Evolutionary conservation across 1,140 invertebrate species (phyloP), one percentile per base, ranked within the genome.

Genomic region (Oncopodura yosiiana): DNA sequence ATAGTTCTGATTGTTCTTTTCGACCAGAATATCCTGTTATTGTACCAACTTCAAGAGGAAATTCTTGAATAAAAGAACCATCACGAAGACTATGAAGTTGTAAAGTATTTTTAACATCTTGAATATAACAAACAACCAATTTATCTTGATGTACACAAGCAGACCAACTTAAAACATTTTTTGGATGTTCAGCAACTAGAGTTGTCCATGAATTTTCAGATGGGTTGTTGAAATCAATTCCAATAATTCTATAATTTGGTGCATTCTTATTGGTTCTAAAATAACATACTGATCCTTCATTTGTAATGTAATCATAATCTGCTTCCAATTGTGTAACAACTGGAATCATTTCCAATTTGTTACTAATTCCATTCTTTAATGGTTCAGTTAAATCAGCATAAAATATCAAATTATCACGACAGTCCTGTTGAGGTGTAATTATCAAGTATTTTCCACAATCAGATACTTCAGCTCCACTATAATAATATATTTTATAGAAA

Each of bases 181-280:
- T 81, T 16, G 79, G 69, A 71, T 98, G 80, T 74, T 97, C 90
- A 14, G 81, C 72, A 50, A 99, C 76, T 3, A 98, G 71, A 6
- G 81, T 84, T 16, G 72, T 72, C 94, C 94, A 97, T 19, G 46
- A 46, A 63, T 88, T 82, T 48, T 83, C 78, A 71, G 84, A 74
- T 23, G 81, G 81, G 65, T 88, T 80, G 53, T 80, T 71, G n/a
- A 97, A 78, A 73, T 97, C 87, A 60, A 97, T 90, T 55, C 78
- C 78, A 63, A 97, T 82, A 14, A 98, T 73, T 57, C 83, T 80
- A 69, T 90, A 94, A 69, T 92, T 93, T 18, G 89, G 84, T 14
- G 94, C 87, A 71, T 91, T 80, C 73, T 90, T 87, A 71, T 98
- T 97, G 24, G 94, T 98, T 23, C 84, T 81, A 68, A 99, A 90